phyloP scores from a whole-genome alignment of 2,888 invertebrate species.

The Sinopyrophorus schimmeli region DNA sequence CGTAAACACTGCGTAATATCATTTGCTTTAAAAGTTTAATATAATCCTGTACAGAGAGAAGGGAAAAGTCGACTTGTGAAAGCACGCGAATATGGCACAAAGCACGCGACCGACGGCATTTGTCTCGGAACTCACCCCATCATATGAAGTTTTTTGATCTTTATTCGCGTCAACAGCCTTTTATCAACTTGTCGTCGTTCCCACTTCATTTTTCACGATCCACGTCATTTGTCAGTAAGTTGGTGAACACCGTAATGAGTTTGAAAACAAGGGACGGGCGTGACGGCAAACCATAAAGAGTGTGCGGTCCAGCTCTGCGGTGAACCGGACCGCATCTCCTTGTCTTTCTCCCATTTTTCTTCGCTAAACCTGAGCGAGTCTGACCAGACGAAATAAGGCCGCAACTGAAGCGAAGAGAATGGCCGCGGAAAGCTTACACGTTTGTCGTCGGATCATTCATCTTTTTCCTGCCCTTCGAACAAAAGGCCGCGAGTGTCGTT shows the following conservation, averaged over 20 bases:
- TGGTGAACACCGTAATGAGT: slow-evolving; percentile 55
- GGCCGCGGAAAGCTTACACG: slow-evolving; percentile 32
- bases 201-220: slow-evolving; percentile 56
- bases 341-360: slow-evolving; percentile 39
- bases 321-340: slow-evolving; percentile 22
- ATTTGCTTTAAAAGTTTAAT: slow-evolving; percentile 11
- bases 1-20: too few species aligned
- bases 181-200: slow-evolving; percentile 55
- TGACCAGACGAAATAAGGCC: slow-evolving; percentile 39
- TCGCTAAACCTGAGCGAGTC: slow-evolving; percentile 34
- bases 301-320: slow-evolving; percentile 26
- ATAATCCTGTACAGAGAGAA: slow-evolving; percentile 9
- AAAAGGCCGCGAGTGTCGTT: slow-evolving; percentile 36
- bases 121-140: slow-evolving; percentile 32
- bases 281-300: slow-evolving; percentile 42
- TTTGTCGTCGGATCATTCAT: slow-evolving; percentile 35
- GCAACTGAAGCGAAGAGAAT: slow-evolving; percentile 41
- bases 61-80: slow-evolving; percentile 18
- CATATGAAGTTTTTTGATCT: slow-evolving; percentile 45
- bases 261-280: slow-evolving; percentile 56
- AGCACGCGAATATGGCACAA: slow-evolving; percentile 26
- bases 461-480: slow-evolving; percentile 34
- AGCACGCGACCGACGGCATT: slow-evolving; percentile 33
- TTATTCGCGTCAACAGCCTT: slow-evolving; percentile 53
- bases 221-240: slow-evolving; percentile 56